phyloP scores from a whole-genome alignment of 2,113 vertebrate species.

The Colinus virginianus region DNA sequence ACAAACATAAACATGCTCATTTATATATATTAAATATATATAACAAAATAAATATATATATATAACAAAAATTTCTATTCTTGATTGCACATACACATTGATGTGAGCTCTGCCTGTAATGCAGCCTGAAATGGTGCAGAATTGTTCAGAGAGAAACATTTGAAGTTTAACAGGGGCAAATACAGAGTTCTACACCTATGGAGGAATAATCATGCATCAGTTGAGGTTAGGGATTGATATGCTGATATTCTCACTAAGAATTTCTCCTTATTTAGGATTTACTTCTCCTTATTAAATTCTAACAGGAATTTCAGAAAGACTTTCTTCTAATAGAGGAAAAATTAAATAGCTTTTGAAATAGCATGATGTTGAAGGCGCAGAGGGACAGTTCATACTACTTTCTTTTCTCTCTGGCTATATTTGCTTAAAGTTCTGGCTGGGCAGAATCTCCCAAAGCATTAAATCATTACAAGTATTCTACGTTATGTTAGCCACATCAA shows the following conservation, averaged over 20 bases:
- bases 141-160: too few species aligned
- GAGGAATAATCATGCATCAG: too few species aligned
- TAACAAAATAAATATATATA: too few species aligned
- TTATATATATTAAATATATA: too few species aligned
- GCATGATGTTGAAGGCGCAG: neutral
- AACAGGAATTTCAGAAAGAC: neutral
- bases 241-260: neutral
- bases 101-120: neutral
- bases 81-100: neutral
- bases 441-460: neutral
- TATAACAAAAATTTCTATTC: neutral
- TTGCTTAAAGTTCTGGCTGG: conserved; percentile 3
- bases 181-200: too few species aligned
- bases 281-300: too few species aligned
- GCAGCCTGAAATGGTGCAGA: neutral
- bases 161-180: too few species aligned
- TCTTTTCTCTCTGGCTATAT: neutral
- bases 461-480: conserved; percentile 7
- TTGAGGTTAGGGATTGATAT: too few species aligned
- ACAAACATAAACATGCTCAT: neutral
- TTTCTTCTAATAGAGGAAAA: neutral
- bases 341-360: neutral
- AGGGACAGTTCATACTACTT: neutral
- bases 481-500: conserved; percentile 42
- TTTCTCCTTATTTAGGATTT: neutral